phyloP scores from a whole-genome alignment of 2,888 invertebrate species.

The Drosophila basisetae region DNA sequence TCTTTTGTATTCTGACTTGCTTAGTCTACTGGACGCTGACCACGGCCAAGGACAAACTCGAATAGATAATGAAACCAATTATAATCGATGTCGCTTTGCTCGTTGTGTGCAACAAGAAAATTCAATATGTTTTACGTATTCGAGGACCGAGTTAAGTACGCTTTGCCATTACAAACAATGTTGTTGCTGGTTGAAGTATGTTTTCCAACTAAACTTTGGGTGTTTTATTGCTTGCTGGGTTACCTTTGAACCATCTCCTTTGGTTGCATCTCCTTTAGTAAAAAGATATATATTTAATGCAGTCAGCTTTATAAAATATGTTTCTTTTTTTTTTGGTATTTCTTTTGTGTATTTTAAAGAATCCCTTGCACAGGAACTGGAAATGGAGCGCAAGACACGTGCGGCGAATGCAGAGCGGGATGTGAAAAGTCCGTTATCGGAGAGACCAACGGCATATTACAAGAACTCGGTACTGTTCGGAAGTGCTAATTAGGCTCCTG shows the following conservation, averaged over 20 bases:
- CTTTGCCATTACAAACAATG: not conserved
- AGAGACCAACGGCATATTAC: constrained; percentile 91
- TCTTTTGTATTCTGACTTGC: not conserved
- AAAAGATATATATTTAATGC: not conserved
- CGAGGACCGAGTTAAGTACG: not conserved
- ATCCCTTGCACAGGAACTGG: constrained; percentile 93
- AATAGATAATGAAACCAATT: not conserved
- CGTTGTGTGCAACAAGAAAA: not conserved
- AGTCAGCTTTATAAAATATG: not conserved
- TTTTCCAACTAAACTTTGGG: not conserved
- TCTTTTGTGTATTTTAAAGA: constrained; percentile 86
- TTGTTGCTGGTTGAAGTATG: not conserved
- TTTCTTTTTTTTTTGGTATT: not conserved
- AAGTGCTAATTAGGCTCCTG: constrained; percentile 89
- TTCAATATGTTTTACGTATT: not conserved
- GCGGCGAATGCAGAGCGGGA: constrained; percentile 92
- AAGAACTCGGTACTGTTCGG: constrained; percentile 96
- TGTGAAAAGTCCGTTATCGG: constrained; percentile 94
- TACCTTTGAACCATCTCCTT: not conserved
- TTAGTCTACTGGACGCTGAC: not conserved
- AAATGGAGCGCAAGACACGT: constrained; percentile 92
- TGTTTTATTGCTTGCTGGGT: not conserved
- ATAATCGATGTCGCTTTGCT: not conserved
- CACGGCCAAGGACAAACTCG: too few relatives aligned
- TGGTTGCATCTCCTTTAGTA: not conserved